Evolutionary conservation across 2,888 invertebrate genomes (phyloP), one percentile per base, ranked within the genome.

Genomic region (Galerucella pusilla): DNA sequence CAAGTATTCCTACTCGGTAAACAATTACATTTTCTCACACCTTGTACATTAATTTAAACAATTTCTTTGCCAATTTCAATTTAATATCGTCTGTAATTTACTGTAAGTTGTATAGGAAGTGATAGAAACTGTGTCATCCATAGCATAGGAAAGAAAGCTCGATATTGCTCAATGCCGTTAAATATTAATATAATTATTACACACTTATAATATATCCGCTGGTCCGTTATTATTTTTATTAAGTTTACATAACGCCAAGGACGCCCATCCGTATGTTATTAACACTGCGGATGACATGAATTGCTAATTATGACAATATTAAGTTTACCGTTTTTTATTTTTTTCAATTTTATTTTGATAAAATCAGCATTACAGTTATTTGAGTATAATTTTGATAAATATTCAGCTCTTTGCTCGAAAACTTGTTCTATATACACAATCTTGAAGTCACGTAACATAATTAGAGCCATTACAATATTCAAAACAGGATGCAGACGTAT

Each of bases 201-300:
- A 65, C 12, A 65, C 71, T 71, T 65, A 71, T 66, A 28, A 4
- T 35, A 66, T 42, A 20, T 57, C 20, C 11, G 49, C 57, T 65
- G 35, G 54, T 66, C 72, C 45, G 72, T 72, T 66, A 72, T 71
- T 71, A 61, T n/a, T 72, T 66, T 46, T 52, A 35, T 46, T 49
- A 42, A 9, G 59, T 71, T 72, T 67, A 72, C 66, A 66, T 72
- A 72, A 72, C 66, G 57, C 9, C 72, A 72, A 72, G 66, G 66
- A 66, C 72, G 49, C 11, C 28, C 63, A 52, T 69, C 42, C n/a
- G 25, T 57, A 42, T 64, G 20, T 69, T 59, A 72, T 28, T 20
- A 65, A 66, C 46, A 35, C 16, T 16, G 35, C 35, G 42, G 63
- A 70, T 54, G 63, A 28, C 42, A 54, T 63, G 52, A 70, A 70